A percentile compares a stretch with the other conserved stretches of the same genome.
phyloP scores from a whole-genome alignment of 2,797 vertebrate genomes.

The Smutsia temminckii region DNA sequence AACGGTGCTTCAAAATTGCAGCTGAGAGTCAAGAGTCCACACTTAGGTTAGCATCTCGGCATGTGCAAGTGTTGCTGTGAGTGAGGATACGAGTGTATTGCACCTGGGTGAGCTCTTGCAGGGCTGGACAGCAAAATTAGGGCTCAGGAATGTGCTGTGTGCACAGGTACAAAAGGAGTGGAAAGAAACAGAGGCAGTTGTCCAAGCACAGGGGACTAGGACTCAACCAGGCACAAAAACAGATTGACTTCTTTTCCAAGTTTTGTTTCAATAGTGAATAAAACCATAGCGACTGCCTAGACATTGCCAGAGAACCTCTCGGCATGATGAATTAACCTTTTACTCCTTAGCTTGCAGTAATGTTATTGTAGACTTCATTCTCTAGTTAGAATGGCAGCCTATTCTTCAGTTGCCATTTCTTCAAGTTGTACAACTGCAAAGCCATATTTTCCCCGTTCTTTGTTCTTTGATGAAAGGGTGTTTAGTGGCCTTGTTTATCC shows the following conservation, averaged over 20 bases:
- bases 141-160: not conserved
- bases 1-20: not conserved
- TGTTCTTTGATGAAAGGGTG: not conserved
- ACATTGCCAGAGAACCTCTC: not conserved
- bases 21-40: not conserved
- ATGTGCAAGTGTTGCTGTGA: not conserved
- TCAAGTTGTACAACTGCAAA: not conserved
- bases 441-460: not conserved
- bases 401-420: not conserved
- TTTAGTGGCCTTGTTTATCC: not conserved
- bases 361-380: not conserved
- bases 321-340: not conserved
- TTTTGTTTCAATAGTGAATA: not conserved
- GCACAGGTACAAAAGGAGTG: not conserved
- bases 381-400: not conserved
- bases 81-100: rapidly evolving
- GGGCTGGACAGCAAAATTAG: not conserved
- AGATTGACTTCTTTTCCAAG: not conserved
- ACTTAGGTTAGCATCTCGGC: not conserved
- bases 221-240: not conserved
- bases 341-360: not conserved
- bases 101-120: not conserved
- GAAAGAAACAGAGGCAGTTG: not conserved
- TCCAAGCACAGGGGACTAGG: not conserved
- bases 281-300: not conserved